Conservation (phyloP, 1,140 invertebrate genomes). For the Ctenoplectra terminalis region DNA sequence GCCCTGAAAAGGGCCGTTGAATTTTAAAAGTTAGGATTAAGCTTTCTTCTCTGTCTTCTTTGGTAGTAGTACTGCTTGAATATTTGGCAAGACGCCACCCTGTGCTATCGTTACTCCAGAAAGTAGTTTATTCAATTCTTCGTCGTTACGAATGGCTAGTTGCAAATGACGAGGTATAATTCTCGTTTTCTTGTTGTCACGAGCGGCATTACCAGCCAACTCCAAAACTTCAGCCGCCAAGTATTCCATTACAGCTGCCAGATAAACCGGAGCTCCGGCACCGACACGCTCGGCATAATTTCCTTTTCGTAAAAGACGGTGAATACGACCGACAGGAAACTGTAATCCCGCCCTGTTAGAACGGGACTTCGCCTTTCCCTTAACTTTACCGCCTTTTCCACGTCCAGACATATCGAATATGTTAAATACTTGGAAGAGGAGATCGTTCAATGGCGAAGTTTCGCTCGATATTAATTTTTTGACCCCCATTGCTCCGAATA, state of each 20-base stretch:
- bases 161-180: constrained; percentile 55
- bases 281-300: constrained; percentile 82
- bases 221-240: constrained; percentile 81
- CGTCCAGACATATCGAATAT: constrained; percentile 43
- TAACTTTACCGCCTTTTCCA: constrained; percentile 55
- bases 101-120: constrained; percentile 85
- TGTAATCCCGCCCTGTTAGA: constrained; percentile 48
- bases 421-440: not conserved
- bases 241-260: constrained; percentile 82
- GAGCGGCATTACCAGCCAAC: constrained; percentile 47
- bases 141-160: constrained; percentile 49
- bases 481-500: not conserved
- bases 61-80: constrained; percentile 52
- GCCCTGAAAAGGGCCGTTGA: constrained; percentile 53
- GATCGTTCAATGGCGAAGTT: not conserved
- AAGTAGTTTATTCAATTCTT: constrained; percentile 51
- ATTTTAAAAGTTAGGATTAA: constrained; percentile 20
- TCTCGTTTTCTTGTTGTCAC: constrained; percentile 55
- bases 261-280: constrained; percentile 84
- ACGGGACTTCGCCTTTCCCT: constrained; percentile 54
- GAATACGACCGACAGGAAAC: constrained; percentile 58
- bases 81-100: constrained; percentile 87
- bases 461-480: not conserved
- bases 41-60: constrained; percentile 56
- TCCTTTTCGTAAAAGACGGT: constrained; percentile 47